Evolutionary conservation across 2,113 vertebrate genomes (phyloP).

Genomic region (Boleophthalmus pectinirostris): DNA sequence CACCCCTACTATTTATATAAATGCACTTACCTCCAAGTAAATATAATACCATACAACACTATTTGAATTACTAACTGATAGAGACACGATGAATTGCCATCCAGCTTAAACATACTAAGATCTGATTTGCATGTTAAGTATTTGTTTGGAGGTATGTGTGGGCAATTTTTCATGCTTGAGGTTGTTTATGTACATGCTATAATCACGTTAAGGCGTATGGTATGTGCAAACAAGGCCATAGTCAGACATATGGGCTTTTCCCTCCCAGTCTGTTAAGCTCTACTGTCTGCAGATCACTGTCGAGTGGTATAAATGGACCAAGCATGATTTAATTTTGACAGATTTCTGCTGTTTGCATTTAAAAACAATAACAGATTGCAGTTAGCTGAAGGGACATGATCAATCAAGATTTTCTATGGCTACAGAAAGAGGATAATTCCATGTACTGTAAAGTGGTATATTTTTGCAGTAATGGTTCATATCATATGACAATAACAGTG

Average conservation of each 20-base stretch:
- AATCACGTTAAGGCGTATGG: conserved; percentile 9
- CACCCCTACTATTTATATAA: too few relatives aligned
- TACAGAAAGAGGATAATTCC: background rate
- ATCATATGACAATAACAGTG: background rate
- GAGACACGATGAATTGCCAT: background rate
- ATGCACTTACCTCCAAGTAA: too few relatives aligned
- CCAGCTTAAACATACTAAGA: background rate
- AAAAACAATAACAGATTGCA: background rate
- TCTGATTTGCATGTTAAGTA: background rate
- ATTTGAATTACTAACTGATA: too few relatives aligned
- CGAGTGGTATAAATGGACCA: background rate
- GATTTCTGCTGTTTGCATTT: background rate
- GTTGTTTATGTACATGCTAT: conserved; percentile 17
- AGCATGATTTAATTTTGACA: background rate
- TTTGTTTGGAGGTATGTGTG: background rate
- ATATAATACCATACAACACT: too few relatives aligned
- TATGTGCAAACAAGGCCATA: background rate
- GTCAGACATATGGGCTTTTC: conserved; percentile 45
- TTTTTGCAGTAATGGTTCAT: too few relatives aligned
- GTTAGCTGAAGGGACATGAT: background rate
- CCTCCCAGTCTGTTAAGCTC: conserved; percentile 27
- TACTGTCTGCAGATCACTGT: conserved; percentile 42
- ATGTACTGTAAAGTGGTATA: background rate
- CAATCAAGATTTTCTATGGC: background rate
- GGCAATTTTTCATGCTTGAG: background rate